Percentiles rank a stretch among this genome's conserved stretches.
Evolutionary conservation across 1,140 invertebrate species (phyloP).

Genomic region (Leptestheria dahalacensis): DNA sequence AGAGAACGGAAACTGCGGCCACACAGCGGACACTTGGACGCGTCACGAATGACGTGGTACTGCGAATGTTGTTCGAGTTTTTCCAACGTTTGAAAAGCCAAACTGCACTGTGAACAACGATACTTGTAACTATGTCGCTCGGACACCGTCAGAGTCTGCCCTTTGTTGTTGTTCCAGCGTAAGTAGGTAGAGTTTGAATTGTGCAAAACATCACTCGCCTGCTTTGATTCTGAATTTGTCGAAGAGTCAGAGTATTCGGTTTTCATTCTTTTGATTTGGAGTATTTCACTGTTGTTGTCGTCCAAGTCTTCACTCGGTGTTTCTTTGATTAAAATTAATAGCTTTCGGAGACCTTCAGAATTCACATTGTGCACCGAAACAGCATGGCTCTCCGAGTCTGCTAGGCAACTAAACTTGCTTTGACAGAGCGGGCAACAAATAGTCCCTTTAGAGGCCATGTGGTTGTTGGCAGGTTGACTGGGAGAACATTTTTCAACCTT

Average conservation of each 20-base stretch:
- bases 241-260: no score
- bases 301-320: conserved; percentile 76
- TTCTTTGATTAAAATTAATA: conserved; percentile 75
- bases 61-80: conserved; percentile 86
- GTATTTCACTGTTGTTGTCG: conserved; percentile 37
- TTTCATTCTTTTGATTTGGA: conserved; percentile 23
- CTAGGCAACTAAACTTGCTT: conserved; percentile 61
- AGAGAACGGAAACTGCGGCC: conserved; percentile 80
- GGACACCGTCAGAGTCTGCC: conserved; percentile 47
- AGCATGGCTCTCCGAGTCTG: conserved; percentile 68
- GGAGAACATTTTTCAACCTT: no score
- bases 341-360: conserved; percentile 73
- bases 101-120: conserved; percentile 81
- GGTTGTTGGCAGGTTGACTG: no score
- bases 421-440: conserved; percentile 79
- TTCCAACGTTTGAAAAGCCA: conserved; percentile 88
- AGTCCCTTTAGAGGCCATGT: no score
- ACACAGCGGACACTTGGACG: conserved; percentile 86
- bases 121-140: conserved; percentile 94
- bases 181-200: conserved; percentile 41
- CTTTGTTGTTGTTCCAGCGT: conserved; percentile 60
- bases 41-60: conserved; percentile 84
- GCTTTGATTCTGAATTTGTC: no score
- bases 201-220: no score
- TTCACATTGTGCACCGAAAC: conserved; percentile 88